Evolutionary conservation across 2,113 vertebrate species (phyloP).

Genomic region (Colinus virginianus): DNA sequence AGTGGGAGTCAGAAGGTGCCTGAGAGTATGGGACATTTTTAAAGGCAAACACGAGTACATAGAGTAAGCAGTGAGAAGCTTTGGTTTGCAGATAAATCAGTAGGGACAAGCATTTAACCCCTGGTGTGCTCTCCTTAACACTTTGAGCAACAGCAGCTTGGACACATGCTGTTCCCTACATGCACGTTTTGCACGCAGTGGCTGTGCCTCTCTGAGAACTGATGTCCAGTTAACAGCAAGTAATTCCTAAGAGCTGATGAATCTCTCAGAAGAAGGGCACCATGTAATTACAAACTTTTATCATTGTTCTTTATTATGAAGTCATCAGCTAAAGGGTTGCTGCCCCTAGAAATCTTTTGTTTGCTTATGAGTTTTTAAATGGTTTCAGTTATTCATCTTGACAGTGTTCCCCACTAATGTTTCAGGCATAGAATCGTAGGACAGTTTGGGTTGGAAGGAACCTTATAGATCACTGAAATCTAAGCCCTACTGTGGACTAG

Average conservation of each 20-base stretch:
- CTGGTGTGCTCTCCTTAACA: not conserved
- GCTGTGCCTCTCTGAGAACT: not conserved
- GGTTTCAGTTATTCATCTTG: not conserved
- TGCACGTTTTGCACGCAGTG: not conserved
- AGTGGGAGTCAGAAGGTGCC: constrained; percentile 45
- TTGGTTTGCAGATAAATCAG: constrained; percentile 11
- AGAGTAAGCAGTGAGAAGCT: not conserved
- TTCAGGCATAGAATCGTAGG: not conserved
- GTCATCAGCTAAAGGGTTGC: not conserved
- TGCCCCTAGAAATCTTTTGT: not conserved
- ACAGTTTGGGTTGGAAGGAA: no score
- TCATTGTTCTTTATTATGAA: not conserved
- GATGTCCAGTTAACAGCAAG: constrained; percentile 14
- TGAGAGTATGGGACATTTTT: constrained; percentile 8
- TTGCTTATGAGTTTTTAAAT: not conserved
- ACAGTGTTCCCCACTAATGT: not conserved
- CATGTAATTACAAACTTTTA: constrained; percentile 9
- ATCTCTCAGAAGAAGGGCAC: constrained; percentile 11
- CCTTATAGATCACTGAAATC: no score
- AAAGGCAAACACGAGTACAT: not conserved
- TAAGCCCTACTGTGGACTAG: no score
- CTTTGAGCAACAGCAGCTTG: not conserved
- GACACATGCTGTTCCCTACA: not conserved
- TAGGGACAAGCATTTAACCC: not conserved
- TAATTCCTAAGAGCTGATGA: constrained; percentile 2